Base-by-base conservation (phyloP, 2,888 invertebrate species). In the Coelinius sp. region DNA sequence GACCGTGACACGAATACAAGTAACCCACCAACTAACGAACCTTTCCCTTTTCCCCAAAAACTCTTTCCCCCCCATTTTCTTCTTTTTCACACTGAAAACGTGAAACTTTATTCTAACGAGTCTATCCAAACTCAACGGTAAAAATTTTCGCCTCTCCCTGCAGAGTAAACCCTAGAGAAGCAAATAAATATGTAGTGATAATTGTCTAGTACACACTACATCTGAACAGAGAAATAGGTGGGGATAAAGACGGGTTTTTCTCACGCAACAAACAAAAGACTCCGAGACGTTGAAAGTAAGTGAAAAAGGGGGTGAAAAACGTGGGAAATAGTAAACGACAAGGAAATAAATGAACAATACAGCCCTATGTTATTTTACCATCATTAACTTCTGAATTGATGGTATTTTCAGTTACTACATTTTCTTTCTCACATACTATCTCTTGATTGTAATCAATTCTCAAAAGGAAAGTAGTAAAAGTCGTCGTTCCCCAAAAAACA, bases 291-390 rank as follows among this genome's bases (percentile, higher is more conserved):
- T 22, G 27, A 14, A 2, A 25, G 56, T 1, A 17, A 0, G 27
- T 17, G 7, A 2, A 17, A 22, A 20, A 35, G 20, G 8, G 10
- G 20, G 59, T 14, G 31, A 14, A 20, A 20, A 14, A 35, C 59
- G 35, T 31, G 35, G 59, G 59, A 59, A 27, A 35, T 59, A 59
- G 31, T 59, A 17, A 35, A 59, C 25, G 59, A 35, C 59, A 35
- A 20, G 14, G 35, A 59, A 59, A 59, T 59, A 59, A 53, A 53
- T 59, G 59, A 59, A 59, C 59, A 59, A 59, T 35, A 31, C 59
- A 10, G 56, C n/a, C n/a, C 22, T 56, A 17, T 12, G 25, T 25
- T 59, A 59, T 20, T 59, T 31, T 59, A 31, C n/a, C 59, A 10
- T 31, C 59, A 59, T 59, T 59, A 35, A 59, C 59, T 59, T 20